These are phyloP conservation scores for Drosophila quinaria DNA, from an alignment of 2,888 invertebrate genomes.

Conservation along the genomic window DNA sequence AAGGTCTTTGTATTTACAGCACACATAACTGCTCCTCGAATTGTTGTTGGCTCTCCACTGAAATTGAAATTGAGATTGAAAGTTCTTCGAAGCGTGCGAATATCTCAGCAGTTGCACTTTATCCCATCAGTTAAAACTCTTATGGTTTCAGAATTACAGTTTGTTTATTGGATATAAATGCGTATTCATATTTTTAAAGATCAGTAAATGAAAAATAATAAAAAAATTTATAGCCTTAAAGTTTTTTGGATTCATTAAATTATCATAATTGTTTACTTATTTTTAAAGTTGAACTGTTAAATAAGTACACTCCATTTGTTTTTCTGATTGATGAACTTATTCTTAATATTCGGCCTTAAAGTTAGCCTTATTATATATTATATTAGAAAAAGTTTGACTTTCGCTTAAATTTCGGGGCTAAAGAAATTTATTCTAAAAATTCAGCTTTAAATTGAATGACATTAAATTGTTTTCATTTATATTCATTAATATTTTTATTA, in stretches of 20 bases:
- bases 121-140: background rate
- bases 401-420: too few relatives aligned
- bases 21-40: constrained; percentile 3
- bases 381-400: too few relatives aligned
- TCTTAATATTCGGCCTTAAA: too few relatives aligned
- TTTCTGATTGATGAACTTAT: too few relatives aligned
- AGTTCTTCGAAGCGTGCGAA: constrained; percentile 43
- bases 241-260: background rate
- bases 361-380: too few relatives aligned
- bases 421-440: background rate
- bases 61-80: constrained; percentile 53
- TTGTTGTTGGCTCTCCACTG: constrained; percentile 35
- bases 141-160: background rate
- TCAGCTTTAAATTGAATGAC: background rate
- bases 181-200: background rate
- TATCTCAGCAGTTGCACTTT: background rate
- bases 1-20: constrained; percentile 54
- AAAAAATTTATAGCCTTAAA: background rate
- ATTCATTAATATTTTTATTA: background rate
- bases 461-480: background rate
- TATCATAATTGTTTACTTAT: background rate
- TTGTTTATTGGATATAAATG: background rate
- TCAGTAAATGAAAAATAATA: background rate
- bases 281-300: background rate
- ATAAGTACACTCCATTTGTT: too few relatives aligned